Evolutionary conservation across 1,140 invertebrate species (phyloP), one percentile per base, ranked within the genome.

Genomic region (Linepithema humile): DNA sequence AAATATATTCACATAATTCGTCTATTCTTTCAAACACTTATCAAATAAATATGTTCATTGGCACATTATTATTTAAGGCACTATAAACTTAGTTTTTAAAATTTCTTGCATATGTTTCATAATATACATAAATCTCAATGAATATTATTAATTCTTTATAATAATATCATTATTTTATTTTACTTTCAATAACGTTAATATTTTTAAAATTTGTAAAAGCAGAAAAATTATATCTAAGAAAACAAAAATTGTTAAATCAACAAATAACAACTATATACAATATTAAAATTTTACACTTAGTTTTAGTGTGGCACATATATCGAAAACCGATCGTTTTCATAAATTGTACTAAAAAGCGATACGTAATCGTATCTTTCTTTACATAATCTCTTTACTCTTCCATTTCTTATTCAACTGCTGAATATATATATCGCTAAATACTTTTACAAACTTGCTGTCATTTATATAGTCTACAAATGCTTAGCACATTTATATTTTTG

Each of bases 241-340:
- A 40, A 69, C 48, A 69, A 40, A 26, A 64, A 23, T 69, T 69
- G 29, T 70, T 53, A 80, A 69, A 43, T 67, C 64, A 55, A 80
- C 48, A 12, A 80, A 43, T 55, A 80, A 53, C 12, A 55, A 43
- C 12, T 70, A 70, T 69, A 78, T 78, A 69, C 48, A 69, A 53
- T 20, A 80, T 70, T 12, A 77, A 64, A 50, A 57, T 43, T 35
- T 55, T 80, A 69, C 17, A 29, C 10, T 43, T 69, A 69, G 15
- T 80, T 78, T 80, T 55, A 70, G 12, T 23, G 75, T 80, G 75
- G 64, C 75, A 80, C 64, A 40, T 70, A 45, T 67, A 38, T 75
- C 17, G 38, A 65, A 67, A 67, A 78, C 15, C 2, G 6, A 15
- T 26, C 17, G 26, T 80, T 70, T 80, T 69, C 29, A 55, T 43